phyloP scores from a whole-genome alignment of 1,140 invertebrate species.

The Drosophila repletoides region DNA sequence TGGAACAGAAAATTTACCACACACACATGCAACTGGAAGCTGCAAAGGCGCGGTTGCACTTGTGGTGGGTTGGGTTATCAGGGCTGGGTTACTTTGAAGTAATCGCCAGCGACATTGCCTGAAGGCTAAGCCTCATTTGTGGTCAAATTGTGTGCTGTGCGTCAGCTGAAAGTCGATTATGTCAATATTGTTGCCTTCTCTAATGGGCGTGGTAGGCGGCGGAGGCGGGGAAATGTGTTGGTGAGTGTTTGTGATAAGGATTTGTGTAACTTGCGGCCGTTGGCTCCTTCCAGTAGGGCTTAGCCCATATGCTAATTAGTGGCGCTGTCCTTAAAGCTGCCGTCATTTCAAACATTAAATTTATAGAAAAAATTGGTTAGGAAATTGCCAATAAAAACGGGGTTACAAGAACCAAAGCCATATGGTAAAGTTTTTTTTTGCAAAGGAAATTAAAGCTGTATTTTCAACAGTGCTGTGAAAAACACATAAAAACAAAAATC shows the following conservation, averaged over 20 bases:
- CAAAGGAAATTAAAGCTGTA: constrained; percentile 16
- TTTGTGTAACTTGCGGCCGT: constrained; percentile 41
- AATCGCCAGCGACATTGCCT: constrained; percentile 54
- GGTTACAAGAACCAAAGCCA: constrained; percentile 4
- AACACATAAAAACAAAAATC: constrained; percentile 75
- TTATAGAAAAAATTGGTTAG: too few relatives aligned
- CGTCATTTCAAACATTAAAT: too few relatives aligned
- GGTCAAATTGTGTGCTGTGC: constrained; percentile 72
- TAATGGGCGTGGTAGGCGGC: too few relatives aligned
- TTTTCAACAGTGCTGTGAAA: too few relatives aligned
- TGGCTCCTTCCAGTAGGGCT: constrained; percentile 18
- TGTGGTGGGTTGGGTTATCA: constrained; percentile 19
- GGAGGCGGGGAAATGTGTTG: constrained; percentile 24
- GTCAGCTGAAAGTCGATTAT: constrained; percentile 78
- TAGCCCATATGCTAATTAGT: constrained; percentile 68
- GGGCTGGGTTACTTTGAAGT: constrained; percentile 60
- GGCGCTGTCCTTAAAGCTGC: constrained; percentile 42
- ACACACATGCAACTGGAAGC: constrained; percentile 25
- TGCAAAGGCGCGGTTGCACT: constrained; percentile 40
- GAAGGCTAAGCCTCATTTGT: constrained; percentile 75
- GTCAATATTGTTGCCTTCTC: constrained; percentile 72
- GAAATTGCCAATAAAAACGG: too few relatives aligned
- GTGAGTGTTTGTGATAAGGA: constrained; percentile 61
- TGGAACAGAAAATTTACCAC: constrained; percentile 21
- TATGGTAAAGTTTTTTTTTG: constrained; percentile 30